Conservation (phyloP, 2,888 invertebrate species). For the Platynereis dumerilii region DNA sequence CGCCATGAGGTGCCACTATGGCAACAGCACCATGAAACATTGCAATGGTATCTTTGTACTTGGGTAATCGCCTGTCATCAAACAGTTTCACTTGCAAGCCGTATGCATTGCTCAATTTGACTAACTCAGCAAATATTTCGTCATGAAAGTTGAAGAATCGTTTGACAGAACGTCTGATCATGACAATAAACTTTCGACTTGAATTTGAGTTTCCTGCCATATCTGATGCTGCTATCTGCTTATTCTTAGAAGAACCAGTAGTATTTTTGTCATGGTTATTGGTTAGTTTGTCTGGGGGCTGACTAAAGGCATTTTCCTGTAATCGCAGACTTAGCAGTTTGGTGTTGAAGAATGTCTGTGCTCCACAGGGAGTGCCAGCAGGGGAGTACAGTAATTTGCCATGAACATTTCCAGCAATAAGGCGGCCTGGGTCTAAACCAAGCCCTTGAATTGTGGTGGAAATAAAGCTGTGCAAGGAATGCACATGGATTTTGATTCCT, state of each 20-base stretch:
- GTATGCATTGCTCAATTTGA: background rate
- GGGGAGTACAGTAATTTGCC: constrained; percentile 4
- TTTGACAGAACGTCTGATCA: constrained; percentile 25
- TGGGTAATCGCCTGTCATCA: constrained; percentile 25
- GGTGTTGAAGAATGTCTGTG: background rate
- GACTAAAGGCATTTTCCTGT: background rate
- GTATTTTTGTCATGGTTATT: background rate
- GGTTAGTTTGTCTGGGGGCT: background rate
- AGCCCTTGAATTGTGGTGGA: background rate
- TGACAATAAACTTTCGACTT: constrained; percentile 18
- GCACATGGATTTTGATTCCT: constrained; percentile 17
- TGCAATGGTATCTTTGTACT: background rate
- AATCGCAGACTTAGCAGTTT: background rate
- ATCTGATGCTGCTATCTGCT: background rate
- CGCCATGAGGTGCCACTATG: constrained; percentile 25
- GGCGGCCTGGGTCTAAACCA: background rate
- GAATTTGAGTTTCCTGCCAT: background rate
- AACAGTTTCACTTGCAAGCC: constrained; percentile 21
- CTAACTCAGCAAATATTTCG: constrained; percentile 9
- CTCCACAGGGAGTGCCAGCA: constrained; percentile 8
- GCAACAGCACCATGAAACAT: constrained; percentile 22
- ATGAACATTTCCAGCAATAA: background rate
- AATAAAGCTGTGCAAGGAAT: background rate
- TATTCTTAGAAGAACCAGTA: background rate
- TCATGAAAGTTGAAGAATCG: constrained; percentile 23